Percentiles rank a stretch among this genome's conserved stretches.
Evolutionary conservation across 2,888 invertebrate genomes (phyloP).

Genomic region (Chrysolina oricalcia): DNA sequence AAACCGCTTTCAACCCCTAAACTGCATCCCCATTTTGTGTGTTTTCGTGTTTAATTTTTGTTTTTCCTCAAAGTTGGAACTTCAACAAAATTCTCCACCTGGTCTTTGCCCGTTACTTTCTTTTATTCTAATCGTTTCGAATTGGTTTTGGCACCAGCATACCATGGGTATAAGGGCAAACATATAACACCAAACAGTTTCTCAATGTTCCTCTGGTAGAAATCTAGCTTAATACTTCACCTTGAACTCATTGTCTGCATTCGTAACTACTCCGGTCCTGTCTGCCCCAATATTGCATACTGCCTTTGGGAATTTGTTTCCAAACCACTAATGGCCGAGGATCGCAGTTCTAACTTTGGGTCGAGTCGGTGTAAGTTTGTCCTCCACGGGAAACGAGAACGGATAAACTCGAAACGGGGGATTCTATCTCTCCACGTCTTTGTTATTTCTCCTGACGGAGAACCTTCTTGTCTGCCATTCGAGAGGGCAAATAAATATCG

Average conservation of each 20-base stretch:
- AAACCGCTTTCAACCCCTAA: too few species aligned
- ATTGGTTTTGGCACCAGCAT: too few species aligned
- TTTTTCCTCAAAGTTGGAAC: too few species aligned
- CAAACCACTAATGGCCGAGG: not conserved
- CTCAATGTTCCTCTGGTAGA: too few species aligned
- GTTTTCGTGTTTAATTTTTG: too few species aligned
- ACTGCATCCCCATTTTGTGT: too few species aligned
- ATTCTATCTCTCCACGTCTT: not conserved
- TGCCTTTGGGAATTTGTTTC: not conserved
- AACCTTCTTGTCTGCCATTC: not conserved
- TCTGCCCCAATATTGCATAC: not conserved
- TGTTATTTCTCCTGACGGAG: not conserved
- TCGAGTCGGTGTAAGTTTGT: not conserved
- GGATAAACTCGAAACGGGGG: not conserved
- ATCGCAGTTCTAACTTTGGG: slow-evolving; percentile 1
- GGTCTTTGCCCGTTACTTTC: too few species aligned
- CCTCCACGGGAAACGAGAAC: not conserved
- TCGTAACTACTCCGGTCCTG: not conserved
- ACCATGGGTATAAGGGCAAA: too few species aligned
- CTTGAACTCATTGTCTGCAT: not conserved
- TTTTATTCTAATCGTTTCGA: too few species aligned
- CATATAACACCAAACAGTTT: too few species aligned
- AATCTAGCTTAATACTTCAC: too few species aligned
- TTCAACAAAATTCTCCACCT: too few species aligned
- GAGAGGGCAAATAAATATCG: not conserved